Conservation (phyloP, 2,888 invertebrate genomes). For the Hybos culiciformis region DNA sequence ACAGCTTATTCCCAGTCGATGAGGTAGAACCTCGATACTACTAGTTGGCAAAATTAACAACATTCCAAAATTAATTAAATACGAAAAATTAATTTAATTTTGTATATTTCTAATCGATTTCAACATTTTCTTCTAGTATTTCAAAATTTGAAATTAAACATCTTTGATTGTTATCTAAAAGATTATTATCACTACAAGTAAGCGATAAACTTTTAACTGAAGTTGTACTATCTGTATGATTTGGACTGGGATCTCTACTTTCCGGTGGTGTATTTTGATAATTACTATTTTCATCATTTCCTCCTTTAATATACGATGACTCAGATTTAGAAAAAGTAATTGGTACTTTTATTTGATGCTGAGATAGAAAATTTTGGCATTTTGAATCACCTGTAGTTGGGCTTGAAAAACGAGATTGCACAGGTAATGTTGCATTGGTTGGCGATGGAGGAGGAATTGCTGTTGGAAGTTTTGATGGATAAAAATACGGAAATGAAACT, state of each 20-base stretch:
- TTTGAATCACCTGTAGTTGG: constrained; percentile 11
- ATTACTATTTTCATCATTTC: constrained; percentile 10
- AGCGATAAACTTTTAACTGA: neutral
- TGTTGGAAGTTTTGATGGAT: constrained; percentile 31
- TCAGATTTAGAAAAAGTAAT: constrained; percentile 13
- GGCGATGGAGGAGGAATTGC: constrained; percentile 30
- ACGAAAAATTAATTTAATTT: too few relatives aligned
- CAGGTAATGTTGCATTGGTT: constrained; percentile 9
- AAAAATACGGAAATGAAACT: constrained; percentile 35
- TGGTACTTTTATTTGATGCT: constrained; percentile 10
- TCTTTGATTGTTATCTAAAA: constrained; percentile 4
- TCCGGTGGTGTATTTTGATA: constrained; percentile 18
- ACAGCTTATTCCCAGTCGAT: too few relatives aligned
- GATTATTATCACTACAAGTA: constrained; percentile 9
- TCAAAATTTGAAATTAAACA: constrained; percentile 15
- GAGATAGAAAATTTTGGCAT: constrained; percentile 10
- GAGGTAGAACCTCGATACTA: too few relatives aligned
- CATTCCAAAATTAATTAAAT: too few relatives aligned
- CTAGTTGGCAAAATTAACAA: too few relatives aligned
- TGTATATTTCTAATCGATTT: constrained; percentile 27
- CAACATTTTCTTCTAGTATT: constrained; percentile 28
- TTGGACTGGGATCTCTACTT: constrained; percentile 9
- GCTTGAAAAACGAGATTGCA: constrained; percentile 6
- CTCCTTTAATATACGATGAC: constrained; percentile 1
- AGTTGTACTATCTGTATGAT: too few relatives aligned